These are phyloP conservation scores for Tetrao urogallus DNA, from an alignment of 2,113 vertebrate genomes.

Conservation along the genomic window DNA sequence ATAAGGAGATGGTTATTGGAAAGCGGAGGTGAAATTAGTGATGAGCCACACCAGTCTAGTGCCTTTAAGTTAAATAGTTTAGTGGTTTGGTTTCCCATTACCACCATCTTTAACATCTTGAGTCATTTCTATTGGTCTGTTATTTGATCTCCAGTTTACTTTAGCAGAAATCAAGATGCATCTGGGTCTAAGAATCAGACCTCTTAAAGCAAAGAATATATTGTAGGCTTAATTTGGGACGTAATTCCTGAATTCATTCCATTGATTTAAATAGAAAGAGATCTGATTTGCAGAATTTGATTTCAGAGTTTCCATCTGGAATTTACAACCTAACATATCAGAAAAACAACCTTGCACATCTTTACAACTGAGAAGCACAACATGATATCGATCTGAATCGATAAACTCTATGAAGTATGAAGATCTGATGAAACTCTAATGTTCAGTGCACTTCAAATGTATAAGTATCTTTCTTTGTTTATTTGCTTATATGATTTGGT, in stretches of 20 bases:
- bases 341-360: neutral
- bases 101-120: neutral
- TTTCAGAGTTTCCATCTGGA: neutral
- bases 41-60: neutral
- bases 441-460: neutral
- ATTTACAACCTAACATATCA: neutral
- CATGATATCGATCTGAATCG: neutral
- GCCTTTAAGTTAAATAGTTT: neutral
- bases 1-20: neutral
- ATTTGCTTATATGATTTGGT: neutral
- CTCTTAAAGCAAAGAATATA: neutral
- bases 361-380: neutral
- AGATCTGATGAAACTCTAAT: too few species aligned
- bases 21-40: neutral
- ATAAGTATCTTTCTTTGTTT: neutral
- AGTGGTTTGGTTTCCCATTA: neutral
- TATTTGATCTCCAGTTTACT: neutral
- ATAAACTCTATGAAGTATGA: too few species aligned
- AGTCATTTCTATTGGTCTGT: neutral
- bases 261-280: neutral
- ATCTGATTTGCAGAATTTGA: neutral
- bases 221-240: neutral
- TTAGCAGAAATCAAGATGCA: neutral
- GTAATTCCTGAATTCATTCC: neutral
- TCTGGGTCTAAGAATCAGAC: rapidly evolving